Evolutionary conservation across 2,797 vertebrate genomes (phyloP), one percentile per base, ranked within the genome.

Genomic region (Intellagama lesueurii): DNA sequence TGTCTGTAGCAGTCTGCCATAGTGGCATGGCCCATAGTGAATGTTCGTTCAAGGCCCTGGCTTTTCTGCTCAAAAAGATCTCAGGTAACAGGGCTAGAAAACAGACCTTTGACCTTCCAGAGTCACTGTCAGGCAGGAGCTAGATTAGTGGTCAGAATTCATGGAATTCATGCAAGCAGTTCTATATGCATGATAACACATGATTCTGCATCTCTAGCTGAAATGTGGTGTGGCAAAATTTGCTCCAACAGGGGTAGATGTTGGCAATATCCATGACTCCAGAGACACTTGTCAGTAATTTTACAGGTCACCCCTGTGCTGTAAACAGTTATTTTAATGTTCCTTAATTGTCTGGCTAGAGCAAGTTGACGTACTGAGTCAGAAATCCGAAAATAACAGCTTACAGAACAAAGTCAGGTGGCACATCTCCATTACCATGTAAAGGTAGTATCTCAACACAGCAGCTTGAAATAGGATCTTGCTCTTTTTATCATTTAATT

Each of bases 311-410:
- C 70, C 56, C 68, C 44, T 40, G 49, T 83, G 73, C 56, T 84
- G 66, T 7, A 79, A 79, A 44, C 8, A 40, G 32, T 49, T 2
- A 40, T 70, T 83, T 73, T 68, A 1, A 24, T 1, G 83, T 44
- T 56, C 87, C 79, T 79, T 30, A 49, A 3, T 49, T 83, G 11
- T 73, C 81, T 88, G 66, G 9, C 77, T 77, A 83, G 11, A 92
- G 28, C 22, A 93, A 93, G 86, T 73, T 85, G 88, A 89, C 80
- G 73, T 90, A 91, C 87, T 83, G 88, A 88, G 66, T 85, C 49
- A 88, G 87, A 90, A 85, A 78, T 84, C 87, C 19, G 70, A 91
- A 88, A 93, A 44, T 60, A 87, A 90, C n/a, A 56, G 69, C 35
- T 79, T 81, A 78, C 56, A 79, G 70, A 4, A 7, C 32, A 86